Conservation (phyloP, 2,113 vertebrate species). For the Oryzias curvinotus region DNA sequence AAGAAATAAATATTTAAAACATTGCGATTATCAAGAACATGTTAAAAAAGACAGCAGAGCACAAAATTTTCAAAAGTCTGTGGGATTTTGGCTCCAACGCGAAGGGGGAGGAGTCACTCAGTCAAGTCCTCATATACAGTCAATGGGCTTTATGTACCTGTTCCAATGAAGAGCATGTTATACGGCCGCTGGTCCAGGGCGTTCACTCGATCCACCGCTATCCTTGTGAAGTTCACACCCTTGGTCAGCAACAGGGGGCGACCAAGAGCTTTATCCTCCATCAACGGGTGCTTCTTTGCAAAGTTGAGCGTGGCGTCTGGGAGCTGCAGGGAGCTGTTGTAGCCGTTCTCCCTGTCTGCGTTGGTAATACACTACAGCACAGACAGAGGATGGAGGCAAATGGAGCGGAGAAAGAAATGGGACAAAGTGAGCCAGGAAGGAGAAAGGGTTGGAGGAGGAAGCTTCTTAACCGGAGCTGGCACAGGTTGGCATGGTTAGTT, state of each 20-base stretch:
- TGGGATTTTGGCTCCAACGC: too few relatives aligned
- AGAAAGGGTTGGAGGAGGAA: conserved; percentile 38
- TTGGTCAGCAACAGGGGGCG: conserved; percentile 92
- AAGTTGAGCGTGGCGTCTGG: conserved; percentile 95
- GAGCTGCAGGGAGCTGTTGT: conserved; percentile 89
- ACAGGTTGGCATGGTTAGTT: conserved; percentile 51
- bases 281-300: conserved; percentile 94
- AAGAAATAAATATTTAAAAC: too few relatives aligned
- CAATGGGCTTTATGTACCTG: conserved; percentile 75
- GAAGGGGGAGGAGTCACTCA: too few relatives aligned
- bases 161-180: conserved; percentile 91
- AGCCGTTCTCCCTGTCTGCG: conserved; percentile 85
- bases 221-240: conserved; percentile 89
- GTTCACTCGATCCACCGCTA: conserved; percentile 84
- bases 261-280: conserved; percentile 86
- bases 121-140: background rate
- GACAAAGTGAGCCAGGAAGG: conserved; percentile 14
- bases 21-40: too few relatives aligned
- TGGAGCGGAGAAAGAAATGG: conserved; percentile 5
- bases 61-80: too few relatives aligned
- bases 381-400: conserved; percentile 10
- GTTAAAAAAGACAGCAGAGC: too few relatives aligned
- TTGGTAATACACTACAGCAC: conserved; percentile 88
- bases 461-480: conserved; percentile 52
- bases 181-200: conserved; percentile 83